phyloP scores from a whole-genome alignment of 2,888 invertebrate genomes.

The Andrena haemorrhoa region DNA sequence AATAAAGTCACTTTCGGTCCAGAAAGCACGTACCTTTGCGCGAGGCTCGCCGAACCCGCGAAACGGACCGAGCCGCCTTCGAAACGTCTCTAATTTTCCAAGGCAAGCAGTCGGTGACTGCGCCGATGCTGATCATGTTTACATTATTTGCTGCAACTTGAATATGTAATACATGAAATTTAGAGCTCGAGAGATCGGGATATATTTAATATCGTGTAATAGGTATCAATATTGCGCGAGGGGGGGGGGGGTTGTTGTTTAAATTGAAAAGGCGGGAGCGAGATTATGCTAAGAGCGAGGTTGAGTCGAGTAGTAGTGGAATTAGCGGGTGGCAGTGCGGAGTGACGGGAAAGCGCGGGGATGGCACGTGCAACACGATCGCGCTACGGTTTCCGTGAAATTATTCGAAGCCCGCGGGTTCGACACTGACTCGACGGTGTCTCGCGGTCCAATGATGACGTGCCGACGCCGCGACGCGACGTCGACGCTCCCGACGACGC shows the following conservation, averaged over 20 bases:
- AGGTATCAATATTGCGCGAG: neutral
- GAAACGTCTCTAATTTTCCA: neutral
- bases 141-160: neutral
- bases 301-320: neutral
- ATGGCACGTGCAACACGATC: slow-evolving; percentile 40
- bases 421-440: slow-evolving; percentile 80
- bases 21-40: neutral
- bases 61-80: neutral
- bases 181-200: neutral
- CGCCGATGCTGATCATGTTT: neutral
- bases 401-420: slow-evolving; percentile 60
- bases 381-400: slow-evolving; percentile 29
- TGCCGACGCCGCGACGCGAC: slow-evolving; percentile 66
- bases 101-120: neutral
- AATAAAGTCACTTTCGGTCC: neutral
- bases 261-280: neutral
- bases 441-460: slow-evolving; percentile 81
- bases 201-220: neutral
- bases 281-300: neutral
- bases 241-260: neutral
- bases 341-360: neutral
- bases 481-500: slow-evolving; percentile 67
- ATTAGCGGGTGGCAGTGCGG: neutral
- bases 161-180: neutral
- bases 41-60: neutral